phyloP scores from a whole-genome alignment of 2,113 vertebrate species.

The Clupea harengus region DNA sequence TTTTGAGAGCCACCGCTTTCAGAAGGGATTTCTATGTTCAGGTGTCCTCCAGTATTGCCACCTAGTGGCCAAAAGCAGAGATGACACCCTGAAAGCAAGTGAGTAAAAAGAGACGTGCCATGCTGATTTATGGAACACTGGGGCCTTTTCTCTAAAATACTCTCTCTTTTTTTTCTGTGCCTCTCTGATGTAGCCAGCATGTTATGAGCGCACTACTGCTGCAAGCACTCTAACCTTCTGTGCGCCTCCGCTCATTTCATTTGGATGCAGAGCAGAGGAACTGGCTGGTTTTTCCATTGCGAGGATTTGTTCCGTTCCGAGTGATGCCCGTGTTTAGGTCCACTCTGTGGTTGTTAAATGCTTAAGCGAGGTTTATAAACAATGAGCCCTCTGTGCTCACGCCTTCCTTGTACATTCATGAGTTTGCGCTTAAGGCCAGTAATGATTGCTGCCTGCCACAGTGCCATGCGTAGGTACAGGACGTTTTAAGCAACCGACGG shows the following conservation, averaged over 20 bases:
- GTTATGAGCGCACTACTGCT: not conserved
- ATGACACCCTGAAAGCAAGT: not conserved
- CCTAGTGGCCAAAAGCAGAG: not conserved
- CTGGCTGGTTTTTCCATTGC: conserved; percentile 1
- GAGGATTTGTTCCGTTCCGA: not conserved
- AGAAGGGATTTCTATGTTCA: not conserved
- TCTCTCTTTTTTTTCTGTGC: not conserved
- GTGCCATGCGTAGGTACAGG: not conserved
- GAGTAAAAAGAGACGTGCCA: not conserved
- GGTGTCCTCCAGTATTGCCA: not conserved
- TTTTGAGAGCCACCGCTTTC: not conserved
- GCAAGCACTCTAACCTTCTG: not conserved
- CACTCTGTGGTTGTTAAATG: conserved; percentile 29
- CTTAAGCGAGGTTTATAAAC: conserved; percentile 23
- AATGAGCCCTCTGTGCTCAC: conserved; percentile 19
- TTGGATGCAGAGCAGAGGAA: not conserved
- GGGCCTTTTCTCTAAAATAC: not conserved
- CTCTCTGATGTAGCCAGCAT: not conserved
- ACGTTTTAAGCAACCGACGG: not conserved
- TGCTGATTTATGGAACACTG: not conserved
- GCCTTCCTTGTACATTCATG: not conserved
- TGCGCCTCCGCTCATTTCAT: not conserved
- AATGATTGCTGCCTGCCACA: not conserved
- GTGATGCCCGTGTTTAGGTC: not conserved
- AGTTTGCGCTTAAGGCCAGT: not conserved